Evolutionary conservation across 1,140 invertebrate genomes (phyloP).

Genomic region (Venustaconcha ellipsiformis): DNA sequence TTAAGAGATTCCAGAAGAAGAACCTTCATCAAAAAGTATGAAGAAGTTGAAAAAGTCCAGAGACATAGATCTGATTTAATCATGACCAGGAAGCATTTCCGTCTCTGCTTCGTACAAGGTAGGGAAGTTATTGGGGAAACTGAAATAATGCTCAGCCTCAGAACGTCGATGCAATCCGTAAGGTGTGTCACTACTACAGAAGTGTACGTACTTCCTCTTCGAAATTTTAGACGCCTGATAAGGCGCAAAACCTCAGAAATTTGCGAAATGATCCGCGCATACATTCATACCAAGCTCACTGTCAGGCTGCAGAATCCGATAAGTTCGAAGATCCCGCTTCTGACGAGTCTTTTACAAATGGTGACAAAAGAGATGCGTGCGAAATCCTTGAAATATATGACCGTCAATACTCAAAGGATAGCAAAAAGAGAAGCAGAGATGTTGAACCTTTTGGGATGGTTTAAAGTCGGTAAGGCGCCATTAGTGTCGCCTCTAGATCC

Average conservation of each 20-base stretch:
- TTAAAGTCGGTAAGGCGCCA: slow-evolving; percentile 19
- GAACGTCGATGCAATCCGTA: slow-evolving; percentile 12
- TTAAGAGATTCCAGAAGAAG: no score
- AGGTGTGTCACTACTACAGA: slow-evolving; percentile 25
- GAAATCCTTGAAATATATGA: slow-evolving; percentile 2
- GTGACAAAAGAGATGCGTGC: not conserved
- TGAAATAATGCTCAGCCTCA: slow-evolving; percentile 21
- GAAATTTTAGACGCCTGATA: slow-evolving; percentile 10
- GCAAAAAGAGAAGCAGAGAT: slow-evolving; percentile 13
- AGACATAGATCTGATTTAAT: no score
- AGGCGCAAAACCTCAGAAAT: slow-evolving; percentile 14
- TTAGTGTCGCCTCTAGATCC: slow-evolving; percentile 10
- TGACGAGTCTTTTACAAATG: not conserved
- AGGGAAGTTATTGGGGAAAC: slow-evolving; percentile 26
- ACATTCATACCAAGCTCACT: slow-evolving; percentile 13
- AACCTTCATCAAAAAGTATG: no score
- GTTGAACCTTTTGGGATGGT: slow-evolving; percentile 16
- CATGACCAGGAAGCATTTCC: not conserved
- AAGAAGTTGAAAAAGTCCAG: no score
- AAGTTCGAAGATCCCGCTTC: slow-evolving; percentile 12
- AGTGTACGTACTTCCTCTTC: slow-evolving; percentile 13
- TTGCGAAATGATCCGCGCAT: slow-evolving; percentile 12
- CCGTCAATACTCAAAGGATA: slow-evolving; percentile 1
- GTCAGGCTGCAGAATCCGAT: slow-evolving; percentile 16
- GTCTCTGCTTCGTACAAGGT: slow-evolving; percentile 22